Base-by-base conservation (phyloP, 2,113 vertebrate species). In the Engraulis encrasicolus region DNA sequence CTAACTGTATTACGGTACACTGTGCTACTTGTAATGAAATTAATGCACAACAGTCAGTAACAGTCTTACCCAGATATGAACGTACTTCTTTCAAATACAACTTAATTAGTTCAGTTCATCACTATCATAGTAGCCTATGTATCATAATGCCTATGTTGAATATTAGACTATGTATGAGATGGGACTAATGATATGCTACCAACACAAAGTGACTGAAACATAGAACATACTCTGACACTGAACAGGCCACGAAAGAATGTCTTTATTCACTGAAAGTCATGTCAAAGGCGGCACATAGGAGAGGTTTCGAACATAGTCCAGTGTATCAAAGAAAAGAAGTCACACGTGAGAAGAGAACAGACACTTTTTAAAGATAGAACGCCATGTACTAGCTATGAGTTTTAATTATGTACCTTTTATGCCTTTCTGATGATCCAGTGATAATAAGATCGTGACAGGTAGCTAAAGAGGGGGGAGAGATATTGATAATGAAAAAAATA, bases 231-330 rank as follows among this genome's bases (percentile, higher is more conserved):
- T 36, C 27, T 34, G 66, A 74, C 27, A 34, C 66, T 74, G 66
- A 74, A 74, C 66, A 34, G 31, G 66, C 66, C 66, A 74, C 66
- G 17, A 74, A 74, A 74, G 27, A 74, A 74, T 74, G 27, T 74
- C 66, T 74, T 74, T 74, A 74, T 74, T 74, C 66, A 34, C 66
- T 74, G 66, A 74, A 34, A 74, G 15, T 74, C 0, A 74, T 34
- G n/a, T n/a, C 1, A 36, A 74, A 74, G 23, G 66, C 2, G 15
- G 27, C 12, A 74, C 66, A 15, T 31, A 74, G 5, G 12, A 74
- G 27, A 14, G 27, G 23, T 34, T 74, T 17, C 14, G 27, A 66
- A 66, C 58, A 66, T 6, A 74, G 66, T 66, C 58, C 58, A 66
- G n/a, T 58, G 58, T 14, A 66, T 31, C 23, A 66, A 58, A 19